Base-by-base conservation (phyloP, 2,888 invertebrate species). In the Mimas tiliae region DNA sequence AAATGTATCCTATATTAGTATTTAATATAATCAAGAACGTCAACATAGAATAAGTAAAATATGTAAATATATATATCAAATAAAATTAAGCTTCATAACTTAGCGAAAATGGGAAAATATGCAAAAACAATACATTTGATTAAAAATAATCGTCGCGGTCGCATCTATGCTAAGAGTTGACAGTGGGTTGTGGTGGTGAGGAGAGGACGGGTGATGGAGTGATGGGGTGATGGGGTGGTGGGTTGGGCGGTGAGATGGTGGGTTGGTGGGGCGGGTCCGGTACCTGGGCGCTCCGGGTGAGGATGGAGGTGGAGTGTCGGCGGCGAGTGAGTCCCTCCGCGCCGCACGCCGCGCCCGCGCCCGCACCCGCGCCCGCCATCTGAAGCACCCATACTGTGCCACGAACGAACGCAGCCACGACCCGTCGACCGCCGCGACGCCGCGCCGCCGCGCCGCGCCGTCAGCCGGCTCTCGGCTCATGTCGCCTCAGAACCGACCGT, bases 261-360 rank as follows among this genome's bases (percentile, higher is more conserved):
- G n/a, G 65, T 63, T 38, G 50, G 63, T 65, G 62, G 65, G 67
- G 67, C 66, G 50, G 67, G 72, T 67, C 76, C 72, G 74, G 77
- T 95, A 95, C 95, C 95, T 95, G 95, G 85, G 94, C 94, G 93
- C 92, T 95, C 91, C 94, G 92, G 84, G 94, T 94, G 91, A 95
- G 94, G 93, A 95, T 94, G 86, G 95, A 95, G 86, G 96, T 96
- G 93, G 96, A 96, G 95, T 96, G 96, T 78, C 96, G 95, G 85
- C 96, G 95, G 88, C 95, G 94, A 80, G 96, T 96, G 90, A 96
- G 95, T 84, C 94, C 90, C 72, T 75, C 73, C 67, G 82, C 82
- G 74, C 83, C 83, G 76, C 83, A 79, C 74, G 73, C 80, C 77
- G 80, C 81, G 73, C 79, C 67, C 69, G 70, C 69, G 53, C 63